Evolutionary conservation across 2,888 invertebrate genomes (phyloP).

Genomic region (Callyntrura sp.): DNA sequence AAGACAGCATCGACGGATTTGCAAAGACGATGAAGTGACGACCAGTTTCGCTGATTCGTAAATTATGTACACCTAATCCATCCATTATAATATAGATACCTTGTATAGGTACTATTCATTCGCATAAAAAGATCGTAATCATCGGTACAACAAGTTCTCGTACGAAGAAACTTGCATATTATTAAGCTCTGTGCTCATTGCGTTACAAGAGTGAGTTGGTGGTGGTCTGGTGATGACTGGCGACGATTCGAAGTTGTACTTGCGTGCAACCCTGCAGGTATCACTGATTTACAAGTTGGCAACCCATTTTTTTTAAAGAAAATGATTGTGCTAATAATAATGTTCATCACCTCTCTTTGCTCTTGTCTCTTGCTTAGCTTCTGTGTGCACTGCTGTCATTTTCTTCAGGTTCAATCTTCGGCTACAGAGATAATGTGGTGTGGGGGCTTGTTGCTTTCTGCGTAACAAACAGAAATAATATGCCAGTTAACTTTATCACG

Average conservation of each 20-base stretch:
- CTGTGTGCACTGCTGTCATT: not conserved
- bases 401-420: not conserved
- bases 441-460: not conserved
- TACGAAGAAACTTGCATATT: conserved; percentile 16
- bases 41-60: not conserved
- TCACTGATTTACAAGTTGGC: conserved; percentile 31
- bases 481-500: not conserved
- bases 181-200: conserved; percentile 13
- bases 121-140: conserved; percentile 12
- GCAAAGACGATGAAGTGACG: not conserved
- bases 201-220: conserved; percentile 16
- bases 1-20: not conserved
- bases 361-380: not conserved
- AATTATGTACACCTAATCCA: conserved; percentile 6
- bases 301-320: conserved; percentile 27
- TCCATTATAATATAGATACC: not conserved
- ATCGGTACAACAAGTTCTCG: conserved; percentile 14
- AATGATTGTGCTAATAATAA: conserved; percentile 51
- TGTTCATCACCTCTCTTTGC: conserved; percentile 10
- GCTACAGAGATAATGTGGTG: not conserved
- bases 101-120: not conserved
- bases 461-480: not conserved
- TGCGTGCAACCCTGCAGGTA: conserved; percentile 29
- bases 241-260: not conserved
- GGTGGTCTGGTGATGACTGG: conserved; percentile 27